These are phyloP conservation scores for Siphlonurus alternatus DNA, from an alignment of 2,888 invertebrate species.

Conservation along the genomic window DNA sequence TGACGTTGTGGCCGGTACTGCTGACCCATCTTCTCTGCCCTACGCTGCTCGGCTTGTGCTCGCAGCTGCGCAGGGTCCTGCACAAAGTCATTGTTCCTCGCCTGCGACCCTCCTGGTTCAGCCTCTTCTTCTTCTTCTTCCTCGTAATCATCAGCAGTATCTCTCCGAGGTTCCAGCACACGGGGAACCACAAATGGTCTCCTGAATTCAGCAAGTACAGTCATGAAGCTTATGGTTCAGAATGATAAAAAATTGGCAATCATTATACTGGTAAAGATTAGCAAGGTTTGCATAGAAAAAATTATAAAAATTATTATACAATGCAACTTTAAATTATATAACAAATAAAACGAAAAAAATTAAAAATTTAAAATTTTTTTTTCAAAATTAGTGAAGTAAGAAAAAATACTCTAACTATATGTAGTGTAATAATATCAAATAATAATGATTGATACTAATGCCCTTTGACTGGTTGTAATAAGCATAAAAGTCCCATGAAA, in stretches of 20 bases:
- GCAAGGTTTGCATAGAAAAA: too few relatives aligned
- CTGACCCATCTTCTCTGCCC: conserved; percentile 19
- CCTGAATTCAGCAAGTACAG: conserved; percentile 10
- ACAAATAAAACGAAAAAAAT: too few relatives aligned
- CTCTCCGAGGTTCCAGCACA: conserved; percentile 20
- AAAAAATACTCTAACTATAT: too few relatives aligned
- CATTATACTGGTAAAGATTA: too few relatives aligned
- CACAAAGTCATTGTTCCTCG: conserved; percentile 35
- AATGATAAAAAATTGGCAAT: too few relatives aligned
- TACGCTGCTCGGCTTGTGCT: conserved; percentile 40
- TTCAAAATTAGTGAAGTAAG: neutral
- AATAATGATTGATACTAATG: too few relatives aligned
- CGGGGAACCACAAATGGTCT: conserved; percentile 20
- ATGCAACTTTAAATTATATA: too few relatives aligned
- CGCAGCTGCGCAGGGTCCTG: conserved; percentile 59
- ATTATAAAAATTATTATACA: too few relatives aligned
- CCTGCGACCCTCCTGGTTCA: conserved; percentile 16
- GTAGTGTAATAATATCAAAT: too few relatives aligned
- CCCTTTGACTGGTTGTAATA: too few relatives aligned
- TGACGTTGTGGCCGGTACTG: conserved; percentile 16
- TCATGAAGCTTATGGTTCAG: neutral
- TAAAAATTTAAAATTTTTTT: neutral
- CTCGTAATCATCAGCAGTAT: conserved; percentile 27
- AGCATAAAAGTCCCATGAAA: too few relatives aligned
- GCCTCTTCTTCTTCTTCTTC: conserved; percentile 20